Percentiles rank a stretch among this genome's conserved stretches.
Conservation (phyloP, 2,113 vertebrate genomes). For the Cyrtonyx montezumae region DNA sequence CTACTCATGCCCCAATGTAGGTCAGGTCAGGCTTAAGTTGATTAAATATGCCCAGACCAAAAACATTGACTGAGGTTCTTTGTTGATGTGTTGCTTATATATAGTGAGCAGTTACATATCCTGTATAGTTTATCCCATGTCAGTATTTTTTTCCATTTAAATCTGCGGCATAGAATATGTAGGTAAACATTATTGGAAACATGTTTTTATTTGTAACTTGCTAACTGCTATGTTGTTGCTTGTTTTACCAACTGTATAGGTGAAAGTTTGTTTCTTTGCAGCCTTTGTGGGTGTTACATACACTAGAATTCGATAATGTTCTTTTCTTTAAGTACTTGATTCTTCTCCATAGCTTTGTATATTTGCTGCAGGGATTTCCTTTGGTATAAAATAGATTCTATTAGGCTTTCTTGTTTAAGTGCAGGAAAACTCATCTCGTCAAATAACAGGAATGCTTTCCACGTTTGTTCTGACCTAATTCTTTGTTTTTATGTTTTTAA, state of each 20-base stretch:
- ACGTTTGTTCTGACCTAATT: constrained; percentile 1
- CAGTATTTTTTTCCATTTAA: background rate
- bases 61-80: background rate
- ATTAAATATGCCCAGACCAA: background rate
- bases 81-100: background rate
- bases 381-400: background rate
- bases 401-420: background rate
- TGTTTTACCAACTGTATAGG: background rate
- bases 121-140: background rate
- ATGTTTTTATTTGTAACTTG: background rate
- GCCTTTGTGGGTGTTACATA: background rate
- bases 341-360: background rate
- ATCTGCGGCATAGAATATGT: background rate
- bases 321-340: background rate
- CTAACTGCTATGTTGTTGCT: background rate
- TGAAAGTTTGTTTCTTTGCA: background rate
- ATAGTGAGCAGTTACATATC: background rate
- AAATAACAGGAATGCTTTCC: background rate
- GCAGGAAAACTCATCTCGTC: background rate
- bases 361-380: constrained; percentile 19
- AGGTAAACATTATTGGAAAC: background rate
- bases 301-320: background rate
- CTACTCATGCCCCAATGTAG: background rate
- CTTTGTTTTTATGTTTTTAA: background rate
- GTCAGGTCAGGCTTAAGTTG: background rate